Evolutionary conservation across 2,797 vertebrate species (phyloP).

Genomic region (Neostethus bicornis): DNA sequence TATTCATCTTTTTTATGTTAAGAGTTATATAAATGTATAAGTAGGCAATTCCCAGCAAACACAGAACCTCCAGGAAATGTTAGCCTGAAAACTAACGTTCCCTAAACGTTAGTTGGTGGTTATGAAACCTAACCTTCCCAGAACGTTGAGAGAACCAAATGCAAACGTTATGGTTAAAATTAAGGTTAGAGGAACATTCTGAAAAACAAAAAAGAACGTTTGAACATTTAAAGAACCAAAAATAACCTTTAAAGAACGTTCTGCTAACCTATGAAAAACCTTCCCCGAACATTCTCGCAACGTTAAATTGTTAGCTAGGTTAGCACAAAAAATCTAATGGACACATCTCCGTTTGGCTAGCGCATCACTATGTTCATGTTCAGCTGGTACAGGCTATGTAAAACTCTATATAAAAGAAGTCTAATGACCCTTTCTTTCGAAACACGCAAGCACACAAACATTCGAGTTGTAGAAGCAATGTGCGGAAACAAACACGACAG

Average conservation of each 20-base stretch:
- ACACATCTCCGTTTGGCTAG: slow-evolving; percentile 1
- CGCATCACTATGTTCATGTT: slow-evolving; percentile 1
- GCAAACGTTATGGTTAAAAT: no score
- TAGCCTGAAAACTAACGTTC: no score
- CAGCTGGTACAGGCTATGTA: neutral
- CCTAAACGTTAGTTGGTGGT: no score
- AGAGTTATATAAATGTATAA: neutral
- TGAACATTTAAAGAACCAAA: no score
- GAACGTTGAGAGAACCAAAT: no score
- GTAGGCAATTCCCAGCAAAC: neutral
- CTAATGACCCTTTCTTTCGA: neutral
- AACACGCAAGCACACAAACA: slow-evolving; percentile 1
- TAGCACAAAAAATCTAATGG: neutral
- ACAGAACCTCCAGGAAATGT: no score
- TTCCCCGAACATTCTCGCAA: no score
- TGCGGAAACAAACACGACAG: slow-evolving; percentile 27
- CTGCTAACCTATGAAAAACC: no score
- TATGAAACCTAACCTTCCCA: no score
- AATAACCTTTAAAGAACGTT: no score
- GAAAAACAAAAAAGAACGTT: no score
- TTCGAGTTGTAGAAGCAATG: slow-evolving; percentile 25
- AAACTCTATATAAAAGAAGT: slow-evolving; percentile 3
- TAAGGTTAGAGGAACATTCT: no score
- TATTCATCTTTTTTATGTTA: neutral
- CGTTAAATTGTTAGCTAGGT: neutral